Percentiles rank a stretch among this genome's conserved stretches.
Evolutionary conservation across 2,113 vertebrate genomes (phyloP).

Genomic region (Hiodon alosoides): DNA sequence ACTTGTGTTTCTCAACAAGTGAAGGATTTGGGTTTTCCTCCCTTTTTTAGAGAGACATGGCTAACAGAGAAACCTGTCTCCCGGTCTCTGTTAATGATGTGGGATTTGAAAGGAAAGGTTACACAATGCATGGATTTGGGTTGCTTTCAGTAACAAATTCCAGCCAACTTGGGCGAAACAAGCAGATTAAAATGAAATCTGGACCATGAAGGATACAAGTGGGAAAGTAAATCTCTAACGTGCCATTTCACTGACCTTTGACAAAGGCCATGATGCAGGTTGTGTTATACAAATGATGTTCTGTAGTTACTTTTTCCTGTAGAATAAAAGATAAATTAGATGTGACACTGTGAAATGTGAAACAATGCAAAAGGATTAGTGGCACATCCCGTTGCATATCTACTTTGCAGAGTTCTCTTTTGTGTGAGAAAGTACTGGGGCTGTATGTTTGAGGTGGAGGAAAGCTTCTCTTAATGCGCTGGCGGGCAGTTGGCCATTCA

Average conservation of each 20-base stretch:
- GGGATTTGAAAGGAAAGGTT: constrained; percentile 36
- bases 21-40: constrained; percentile 18
- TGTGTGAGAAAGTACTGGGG: too few species aligned
- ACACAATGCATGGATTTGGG: constrained; percentile 30
- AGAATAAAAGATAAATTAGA: not conserved
- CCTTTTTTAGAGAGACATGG: constrained; percentile 19
- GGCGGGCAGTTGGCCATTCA: too few species aligned
- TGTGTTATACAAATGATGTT: not conserved
- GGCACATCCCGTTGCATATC: too few species aligned
- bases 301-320: not conserved
- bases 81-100: constrained; percentile 33
- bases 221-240: constrained; percentile 30
- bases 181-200: constrained; percentile 34
- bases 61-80: constrained; percentile 37
- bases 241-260: constrained; percentile 29
- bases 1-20: constrained; percentile 24
- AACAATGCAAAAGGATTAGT: not conserved
- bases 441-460: too few species aligned
- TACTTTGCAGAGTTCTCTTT: too few species aligned
- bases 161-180: constrained; percentile 18
- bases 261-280: constrained; percentile 16
- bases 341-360: not conserved
- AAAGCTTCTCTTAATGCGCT: too few species aligned
- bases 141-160: constrained; percentile 13
- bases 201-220: constrained; percentile 19